These are phyloP conservation scores for Mactromeris polynyma DNA, from an alignment of 2,888 invertebrate species.

Conservation along the genomic window DNA sequence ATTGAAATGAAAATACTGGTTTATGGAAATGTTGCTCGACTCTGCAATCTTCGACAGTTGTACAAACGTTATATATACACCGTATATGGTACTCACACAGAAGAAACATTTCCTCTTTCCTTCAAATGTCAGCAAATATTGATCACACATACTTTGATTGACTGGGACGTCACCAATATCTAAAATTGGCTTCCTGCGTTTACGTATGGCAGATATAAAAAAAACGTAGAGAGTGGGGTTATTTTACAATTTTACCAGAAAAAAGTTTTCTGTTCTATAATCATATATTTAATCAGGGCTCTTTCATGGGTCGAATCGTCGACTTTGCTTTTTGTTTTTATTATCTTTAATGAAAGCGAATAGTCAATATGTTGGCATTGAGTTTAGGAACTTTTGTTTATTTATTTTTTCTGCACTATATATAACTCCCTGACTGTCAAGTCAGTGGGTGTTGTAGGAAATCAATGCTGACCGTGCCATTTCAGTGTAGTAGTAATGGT, in stretches of 20 bases:
- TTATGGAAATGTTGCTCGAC: too few relatives aligned
- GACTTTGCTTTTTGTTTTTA: neutral
- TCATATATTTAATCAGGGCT: neutral
- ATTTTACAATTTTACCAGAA: constrained; percentile 17
- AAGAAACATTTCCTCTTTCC: neutral
- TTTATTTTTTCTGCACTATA: constrained; percentile 4
- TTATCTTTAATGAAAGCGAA: neutral
- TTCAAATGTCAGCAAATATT: constrained; percentile 15
- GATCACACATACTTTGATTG: neutral
- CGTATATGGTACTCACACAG: neutral
- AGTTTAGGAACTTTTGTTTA: neutral
- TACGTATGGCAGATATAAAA: neutral
- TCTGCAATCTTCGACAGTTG: too few relatives aligned
- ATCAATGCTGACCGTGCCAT: constrained; percentile 10
- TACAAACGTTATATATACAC: too few relatives aligned
- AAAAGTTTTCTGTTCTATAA: neutral
- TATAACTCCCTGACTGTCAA: neutral
- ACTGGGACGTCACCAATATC: constrained; percentile 15
- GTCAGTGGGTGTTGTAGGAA: neutral
- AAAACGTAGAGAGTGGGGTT: neutral
- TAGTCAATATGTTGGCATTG: neutral
- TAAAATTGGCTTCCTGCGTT: constrained; percentile 13
- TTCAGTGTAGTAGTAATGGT: neutral
- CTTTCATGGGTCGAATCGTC: neutral
- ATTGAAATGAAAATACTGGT: too few relatives aligned